A percentile compares a stretch with the other conserved stretches of the same genome.
Conservation (phyloP, 2,797 vertebrate species). For the Leucoraja ocellata region DNA sequence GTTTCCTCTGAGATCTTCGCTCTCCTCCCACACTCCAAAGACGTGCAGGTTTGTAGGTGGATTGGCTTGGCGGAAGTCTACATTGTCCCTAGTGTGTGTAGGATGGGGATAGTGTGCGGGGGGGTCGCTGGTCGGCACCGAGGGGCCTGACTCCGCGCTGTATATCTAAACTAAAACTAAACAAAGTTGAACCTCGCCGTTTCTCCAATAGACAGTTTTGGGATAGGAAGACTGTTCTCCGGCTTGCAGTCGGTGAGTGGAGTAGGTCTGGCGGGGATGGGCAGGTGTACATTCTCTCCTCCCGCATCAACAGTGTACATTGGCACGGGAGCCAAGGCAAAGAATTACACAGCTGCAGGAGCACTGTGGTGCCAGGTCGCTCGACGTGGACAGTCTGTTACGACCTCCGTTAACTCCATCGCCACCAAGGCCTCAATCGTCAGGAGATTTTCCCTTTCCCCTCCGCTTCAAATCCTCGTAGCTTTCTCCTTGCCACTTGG, state of each 20-base stretch:
- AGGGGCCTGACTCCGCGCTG: too few relatives aligned
- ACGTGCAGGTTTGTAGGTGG: too few relatives aligned
- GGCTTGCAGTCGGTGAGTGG: background rate
- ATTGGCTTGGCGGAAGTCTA: too few relatives aligned
- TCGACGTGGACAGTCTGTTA: background rate
- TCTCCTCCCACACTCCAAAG: too few relatives aligned
- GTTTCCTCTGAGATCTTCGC: too few relatives aligned
- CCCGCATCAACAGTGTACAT: constrained; percentile 13
- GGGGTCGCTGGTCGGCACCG: too few relatives aligned
- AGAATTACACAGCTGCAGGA: constrained; percentile 2
- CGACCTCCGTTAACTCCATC: background rate
- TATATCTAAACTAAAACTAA: too few relatives aligned
- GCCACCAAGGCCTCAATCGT: background rate
- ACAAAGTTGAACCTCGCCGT: background rate
- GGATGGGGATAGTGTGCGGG: too few relatives aligned
- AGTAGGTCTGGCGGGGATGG: background rate
- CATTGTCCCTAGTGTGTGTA: too few relatives aligned
- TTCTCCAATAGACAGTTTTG: too few relatives aligned
- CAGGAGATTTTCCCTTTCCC: too few relatives aligned
- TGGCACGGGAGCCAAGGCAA: constrained; percentile 10
- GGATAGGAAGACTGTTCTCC: background rate
- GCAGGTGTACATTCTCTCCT: constrained; percentile 1
- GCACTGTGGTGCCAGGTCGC: background rate
- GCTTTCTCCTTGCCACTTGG: background rate
- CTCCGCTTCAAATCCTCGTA: too few relatives aligned